phyloP scores from a whole-genome alignment of 2,888 invertebrate species.

The Oligia strigilis region DNA sequence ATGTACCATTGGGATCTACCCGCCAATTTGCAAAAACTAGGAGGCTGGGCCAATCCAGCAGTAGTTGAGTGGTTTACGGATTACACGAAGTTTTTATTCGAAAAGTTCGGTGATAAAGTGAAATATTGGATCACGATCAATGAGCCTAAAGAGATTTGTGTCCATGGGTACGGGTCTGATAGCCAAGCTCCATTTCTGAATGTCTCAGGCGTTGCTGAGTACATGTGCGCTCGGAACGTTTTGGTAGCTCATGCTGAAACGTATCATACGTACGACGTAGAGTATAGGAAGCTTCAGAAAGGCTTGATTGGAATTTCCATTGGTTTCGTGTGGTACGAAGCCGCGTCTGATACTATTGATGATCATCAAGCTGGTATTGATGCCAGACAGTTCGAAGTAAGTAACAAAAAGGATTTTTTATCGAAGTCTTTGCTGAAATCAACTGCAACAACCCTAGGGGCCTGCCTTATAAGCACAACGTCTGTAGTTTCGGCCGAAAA shows the following conservation, averaged over 20 bases:
- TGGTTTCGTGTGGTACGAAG: slow-evolving; percentile 87
- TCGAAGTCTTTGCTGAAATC: not conserved
- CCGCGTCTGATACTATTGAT: slow-evolving; percentile 82
- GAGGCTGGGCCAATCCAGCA: slow-evolving; percentile 91
- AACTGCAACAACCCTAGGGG: too few species aligned
- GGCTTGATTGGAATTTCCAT: slow-evolving; percentile 80
- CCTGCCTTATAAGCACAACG: too few species aligned
- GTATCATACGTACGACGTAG: slow-evolving; percentile 83
- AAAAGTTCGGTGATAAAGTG: slow-evolving; percentile 86
- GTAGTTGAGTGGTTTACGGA: slow-evolving; percentile 89
- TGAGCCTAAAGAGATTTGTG: slow-evolving; percentile 87
- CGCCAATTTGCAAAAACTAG: slow-evolving; percentile 87
- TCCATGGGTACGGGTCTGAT: slow-evolving; percentile 79
- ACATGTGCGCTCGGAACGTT: slow-evolving; percentile 89
- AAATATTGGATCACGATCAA: slow-evolving; percentile 91
- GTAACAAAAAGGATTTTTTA: slow-evolving; percentile 55
- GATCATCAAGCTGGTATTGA: slow-evolving; percentile 89
- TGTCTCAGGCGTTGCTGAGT: slow-evolving; percentile 85
- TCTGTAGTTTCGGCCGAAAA: too few species aligned
- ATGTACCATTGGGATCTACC: slow-evolving; percentile 92
- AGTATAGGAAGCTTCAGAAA: slow-evolving; percentile 72
- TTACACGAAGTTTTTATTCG: slow-evolving; percentile 89
- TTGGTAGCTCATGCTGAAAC: slow-evolving; percentile 90
- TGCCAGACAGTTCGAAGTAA: slow-evolving; percentile 89
- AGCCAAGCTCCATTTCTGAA: slow-evolving; percentile 81